These are phyloP conservation scores for Semotilus atromaculatus DNA, from an alignment of 2,797 vertebrate species.

Conservation along the genomic window DNA sequence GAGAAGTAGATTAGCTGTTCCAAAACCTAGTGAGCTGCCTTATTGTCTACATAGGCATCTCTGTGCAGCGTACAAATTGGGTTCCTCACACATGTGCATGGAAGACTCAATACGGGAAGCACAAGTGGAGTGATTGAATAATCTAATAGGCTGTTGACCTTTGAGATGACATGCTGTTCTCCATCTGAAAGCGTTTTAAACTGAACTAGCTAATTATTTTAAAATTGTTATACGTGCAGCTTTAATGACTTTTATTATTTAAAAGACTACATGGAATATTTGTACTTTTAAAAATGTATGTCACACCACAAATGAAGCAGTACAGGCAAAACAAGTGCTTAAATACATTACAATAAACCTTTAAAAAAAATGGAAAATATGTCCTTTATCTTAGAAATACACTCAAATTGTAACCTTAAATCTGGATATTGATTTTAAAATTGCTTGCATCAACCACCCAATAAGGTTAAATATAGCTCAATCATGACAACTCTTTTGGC, in stretches of 20 bases:
- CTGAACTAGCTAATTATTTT: neutral
- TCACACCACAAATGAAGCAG: neutral
- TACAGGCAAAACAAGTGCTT: neutral
- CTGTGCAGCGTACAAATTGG: neutral
- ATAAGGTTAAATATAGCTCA: neutral
- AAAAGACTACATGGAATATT: slow-evolving; percentile 3
- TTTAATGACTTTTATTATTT: neutral
- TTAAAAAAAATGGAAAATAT: neutral
- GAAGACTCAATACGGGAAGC: neutral
- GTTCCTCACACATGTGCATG: neutral
- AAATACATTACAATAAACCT: slow-evolving; percentile 1
- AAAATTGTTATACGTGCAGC: neutral
- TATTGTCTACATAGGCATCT: slow-evolving; percentile 1
- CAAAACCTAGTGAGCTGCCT: slow-evolving; percentile 1
- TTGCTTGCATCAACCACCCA: neutral
- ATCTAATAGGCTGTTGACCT: slow-evolving; percentile 11
- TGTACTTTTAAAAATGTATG: neutral
- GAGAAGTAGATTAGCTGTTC: neutral
- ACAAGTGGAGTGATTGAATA: neutral
- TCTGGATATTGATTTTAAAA: neutral
- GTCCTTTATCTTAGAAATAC: neutral
- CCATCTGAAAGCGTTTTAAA: slow-evolving; percentile 2
- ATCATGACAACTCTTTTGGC: neutral
- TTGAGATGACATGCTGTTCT: neutral
- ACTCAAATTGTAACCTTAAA: neutral